Base-by-base conservation (phyloP, 2,888 invertebrate species). In the Notodonta ziczac region DNA sequence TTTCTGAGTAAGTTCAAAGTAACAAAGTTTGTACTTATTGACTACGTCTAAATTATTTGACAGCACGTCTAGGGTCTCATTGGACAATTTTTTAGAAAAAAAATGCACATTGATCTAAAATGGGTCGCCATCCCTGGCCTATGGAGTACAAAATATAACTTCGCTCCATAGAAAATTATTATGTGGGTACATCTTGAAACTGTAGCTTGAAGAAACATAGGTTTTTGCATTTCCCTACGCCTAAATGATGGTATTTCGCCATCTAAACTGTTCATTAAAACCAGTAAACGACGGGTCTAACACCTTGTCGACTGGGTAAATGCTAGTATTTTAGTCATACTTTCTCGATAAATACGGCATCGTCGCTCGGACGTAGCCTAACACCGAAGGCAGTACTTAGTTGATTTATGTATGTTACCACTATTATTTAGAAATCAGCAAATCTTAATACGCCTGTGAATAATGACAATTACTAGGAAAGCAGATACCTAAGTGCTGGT, bases 391-490 rank as follows among this genome's bases (percentile, higher is more conserved):
- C 84, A 74, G 61, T 65, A 24, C 24, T 24, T 24, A 60, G 62
- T 71, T 81, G 85, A 85, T 86, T 85, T 85, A 84, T 84, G 74
- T 77, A 67, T 71, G 70, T 73, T 75, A 69, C 75, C 77, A 70
- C 82, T 84, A 82, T 83, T 84, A 84, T 85, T 86, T 82, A 79
- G 80, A 85, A 84, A 85, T 85, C 84, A 78, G 76, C 80, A 67
- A 75, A 84, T 85, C 82, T 84, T 81, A 80, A 81, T 81, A 80
- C 73, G 74, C 72, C 76, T 76, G 74, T 67, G 79, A 81, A 80
- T 70, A 64, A 70, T 59, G 62, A 58, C 61, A 71, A 78, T 78
- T 75, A 74, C 66, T 66, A 61, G 55, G 46, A 55, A 50, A 48
- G 56, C 58, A 59, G 60, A 61, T 67, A 65, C 63, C 16, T 35